These are phyloP conservation scores for Pinctada fucata DNA, from an alignment of 2,888 invertebrate genomes.

Conservation along the genomic window DNA sequence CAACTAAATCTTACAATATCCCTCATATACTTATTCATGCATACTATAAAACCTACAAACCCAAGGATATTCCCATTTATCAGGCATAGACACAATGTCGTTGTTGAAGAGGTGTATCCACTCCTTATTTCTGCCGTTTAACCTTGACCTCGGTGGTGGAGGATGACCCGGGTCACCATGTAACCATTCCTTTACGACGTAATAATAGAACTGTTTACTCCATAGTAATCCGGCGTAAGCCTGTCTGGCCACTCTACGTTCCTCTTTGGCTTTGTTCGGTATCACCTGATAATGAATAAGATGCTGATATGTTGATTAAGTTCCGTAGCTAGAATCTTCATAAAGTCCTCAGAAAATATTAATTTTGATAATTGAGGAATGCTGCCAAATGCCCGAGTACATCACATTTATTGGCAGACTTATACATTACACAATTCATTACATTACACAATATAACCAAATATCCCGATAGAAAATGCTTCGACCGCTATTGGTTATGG, in stretches of 20 bases:
- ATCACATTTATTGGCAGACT: too few relatives aligned
- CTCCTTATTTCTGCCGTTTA: constrained; percentile 63
- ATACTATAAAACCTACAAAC: constrained; percentile 48
- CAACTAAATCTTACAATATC: too few relatives aligned
- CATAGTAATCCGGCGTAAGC: constrained; percentile 76
- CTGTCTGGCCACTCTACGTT: constrained; percentile 67
- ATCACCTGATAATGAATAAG: constrained; percentile 52
- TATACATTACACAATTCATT: too few relatives aligned
- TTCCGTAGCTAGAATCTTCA: too few relatives aligned
- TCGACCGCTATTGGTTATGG: too few relatives aligned
- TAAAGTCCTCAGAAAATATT: too few relatives aligned
- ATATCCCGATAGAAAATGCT: too few relatives aligned
- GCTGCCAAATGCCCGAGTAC: too few relatives aligned
- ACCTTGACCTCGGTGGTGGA: constrained; percentile 47
- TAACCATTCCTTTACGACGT: constrained; percentile 69
- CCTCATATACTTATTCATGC: too few relatives aligned
- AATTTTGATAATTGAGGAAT: too few relatives aligned
- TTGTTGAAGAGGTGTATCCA: constrained; percentile 75
- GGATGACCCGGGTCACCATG: constrained; percentile 58
- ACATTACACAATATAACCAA: too few relatives aligned
- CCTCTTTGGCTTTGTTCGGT: constrained; percentile 48
- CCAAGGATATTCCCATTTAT: constrained; percentile 78
- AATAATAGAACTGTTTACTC: constrained; percentile 77
- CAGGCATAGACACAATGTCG: constrained; percentile 77
- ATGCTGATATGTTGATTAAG: too few relatives aligned